Evolutionary conservation across 1,140 invertebrate species (phyloP), one percentile per base, ranked within the genome.

Genomic region (Heliothis virescens): DNA sequence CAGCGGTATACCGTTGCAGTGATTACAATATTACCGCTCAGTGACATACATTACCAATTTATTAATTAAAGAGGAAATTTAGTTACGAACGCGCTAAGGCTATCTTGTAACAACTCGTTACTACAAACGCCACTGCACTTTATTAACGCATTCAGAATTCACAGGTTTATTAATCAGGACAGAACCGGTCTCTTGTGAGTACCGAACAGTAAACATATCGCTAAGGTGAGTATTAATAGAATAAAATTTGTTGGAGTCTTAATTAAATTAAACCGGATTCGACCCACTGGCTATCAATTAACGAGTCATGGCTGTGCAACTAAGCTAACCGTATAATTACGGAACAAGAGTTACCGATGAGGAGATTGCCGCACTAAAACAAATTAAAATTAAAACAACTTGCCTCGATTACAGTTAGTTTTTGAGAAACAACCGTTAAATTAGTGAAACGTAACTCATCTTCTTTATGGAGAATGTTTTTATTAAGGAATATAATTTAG

Each of bases 401-500:
- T 29, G 47, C 16, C 5, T 21, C 71, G 34, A 7, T n/a, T 50
- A 60, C 18, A 29, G 16, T 48, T 21, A 21, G 26, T 73, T 57
- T 59, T 59, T 48, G 34, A 73, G 11, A n/a, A 59, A 47, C 55
- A 57, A 59, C 7, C 16, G 34, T 76, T n/a, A n/a, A 81, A 59
- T 63, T 69, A 79, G 60, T 47, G 50, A n/a, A 41, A 10, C 29
- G 69, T 75, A 55, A 75, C 55, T 75, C 72, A 60, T 62, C 41
- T 47, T n/a, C 12, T 60, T 41, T 50, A 11, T 47, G 16, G 57
- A 47, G 12, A 77, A 75, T 18, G 75, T 81, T 83, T 86, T 88
- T 84, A 86, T 83, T 83, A 83, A 82, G n/a, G 75, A 78, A 77
- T 80, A 80, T 81, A 85, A n/a, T n/a, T 85, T 82, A 85, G 77